These are phyloP conservation scores for Sciurus niger DNA, from an alignment of 2,113 vertebrate species.

Conservation along the genomic window DNA sequence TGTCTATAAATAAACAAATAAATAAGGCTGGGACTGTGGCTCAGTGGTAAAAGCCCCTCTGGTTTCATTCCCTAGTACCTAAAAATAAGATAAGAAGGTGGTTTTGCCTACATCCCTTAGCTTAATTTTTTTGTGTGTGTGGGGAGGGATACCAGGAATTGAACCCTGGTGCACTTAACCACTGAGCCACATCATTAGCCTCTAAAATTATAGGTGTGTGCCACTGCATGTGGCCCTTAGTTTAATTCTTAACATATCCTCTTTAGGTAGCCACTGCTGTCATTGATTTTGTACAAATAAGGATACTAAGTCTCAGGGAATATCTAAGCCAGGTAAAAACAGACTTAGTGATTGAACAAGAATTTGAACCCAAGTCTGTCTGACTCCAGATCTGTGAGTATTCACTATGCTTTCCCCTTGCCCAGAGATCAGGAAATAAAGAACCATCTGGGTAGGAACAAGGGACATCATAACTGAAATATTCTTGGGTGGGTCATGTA, in stretches of 20 bases:
- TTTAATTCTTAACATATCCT: neutral
- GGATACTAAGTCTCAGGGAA: neutral
- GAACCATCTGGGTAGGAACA: constrained; percentile 26
- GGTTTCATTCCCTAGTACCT: too few relatives aligned
- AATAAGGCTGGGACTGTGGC: too few relatives aligned
- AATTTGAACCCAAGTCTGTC: neutral
- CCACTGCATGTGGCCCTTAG: too few relatives aligned
- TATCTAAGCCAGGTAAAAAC: neutral
- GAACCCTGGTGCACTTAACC: too few relatives aligned
- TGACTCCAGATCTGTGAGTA: neutral
- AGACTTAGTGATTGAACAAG: neutral
- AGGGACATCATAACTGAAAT: neutral
- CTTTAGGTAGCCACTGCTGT: neutral
- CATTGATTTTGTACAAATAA: constrained; percentile 32
- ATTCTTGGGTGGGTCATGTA: neutral
- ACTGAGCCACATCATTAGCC: too few relatives aligned
- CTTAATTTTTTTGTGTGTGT: too few relatives aligned
- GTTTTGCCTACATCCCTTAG: too few relatives aligned
- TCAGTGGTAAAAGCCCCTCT: too few relatives aligned
- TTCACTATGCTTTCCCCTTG: neutral
- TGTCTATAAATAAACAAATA: too few relatives aligned
- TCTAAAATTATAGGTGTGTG: too few relatives aligned
- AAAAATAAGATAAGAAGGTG: too few relatives aligned
- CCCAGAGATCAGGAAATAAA: neutral
- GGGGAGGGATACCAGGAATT: too few relatives aligned